These are phyloP conservation scores for Neoitamus cyanurus DNA, from an alignment of 2,888 invertebrate species.

Conservation along the genomic window DNA sequence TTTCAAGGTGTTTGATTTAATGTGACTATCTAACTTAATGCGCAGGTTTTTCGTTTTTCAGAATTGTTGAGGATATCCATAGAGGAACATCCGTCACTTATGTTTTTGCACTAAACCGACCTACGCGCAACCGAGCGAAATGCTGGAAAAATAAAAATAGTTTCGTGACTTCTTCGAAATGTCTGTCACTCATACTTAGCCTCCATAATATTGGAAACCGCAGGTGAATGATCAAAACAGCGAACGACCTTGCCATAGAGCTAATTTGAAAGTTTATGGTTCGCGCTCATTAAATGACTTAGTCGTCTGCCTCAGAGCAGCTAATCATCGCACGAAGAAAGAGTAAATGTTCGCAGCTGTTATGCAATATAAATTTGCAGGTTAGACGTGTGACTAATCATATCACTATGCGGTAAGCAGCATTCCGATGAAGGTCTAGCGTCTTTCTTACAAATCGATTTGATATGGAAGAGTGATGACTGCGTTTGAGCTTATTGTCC, in stretches of 20 bases:
- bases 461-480: background rate
- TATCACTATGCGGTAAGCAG: background rate
- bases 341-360: background rate
- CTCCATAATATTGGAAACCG: slow-evolving; percentile 29
- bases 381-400: slow-evolving; percentile 19
- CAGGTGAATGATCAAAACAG: slow-evolving; percentile 14
- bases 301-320: background rate
- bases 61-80: background rate
- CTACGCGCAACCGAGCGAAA: background rate
- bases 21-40: background rate
- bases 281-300: background rate
- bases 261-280: slow-evolving; percentile 30
- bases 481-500: background rate
- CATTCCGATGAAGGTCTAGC: slow-evolving; percentile 23
- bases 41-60: background rate
- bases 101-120: background rate
- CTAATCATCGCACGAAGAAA: background rate
- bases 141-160: background rate
- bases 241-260: slow-evolving; percentile 28
- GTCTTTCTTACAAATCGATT: slow-evolving; percentile 11
- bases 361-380: slow-evolving; percentile 18
- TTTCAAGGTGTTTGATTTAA: background rate
- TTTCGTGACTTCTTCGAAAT: background rate
- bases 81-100: background rate
- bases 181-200: background rate